These are phyloP conservation scores for Melieria picta DNA, from an alignment of 2,888 invertebrate species.

Conservation along the genomic window DNA sequence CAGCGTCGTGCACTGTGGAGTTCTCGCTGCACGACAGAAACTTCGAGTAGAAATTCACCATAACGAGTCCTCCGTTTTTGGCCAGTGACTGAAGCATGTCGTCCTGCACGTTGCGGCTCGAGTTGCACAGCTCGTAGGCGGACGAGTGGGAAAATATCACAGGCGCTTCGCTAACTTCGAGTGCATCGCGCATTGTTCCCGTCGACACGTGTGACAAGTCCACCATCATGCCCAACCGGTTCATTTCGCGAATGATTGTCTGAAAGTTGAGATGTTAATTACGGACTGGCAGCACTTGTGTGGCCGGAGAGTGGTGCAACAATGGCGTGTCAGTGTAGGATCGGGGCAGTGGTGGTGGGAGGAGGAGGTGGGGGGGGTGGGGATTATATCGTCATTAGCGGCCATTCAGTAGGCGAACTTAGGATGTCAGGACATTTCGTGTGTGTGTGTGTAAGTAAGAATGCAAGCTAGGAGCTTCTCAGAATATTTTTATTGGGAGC, in stretches of 20 bases:
- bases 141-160: slow-evolving; percentile 89
- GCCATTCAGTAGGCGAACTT: too few relatives aligned
- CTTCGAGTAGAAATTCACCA: slow-evolving; percentile 87
- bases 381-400: too few relatives aligned
- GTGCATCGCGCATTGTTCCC: slow-evolving; percentile 82
- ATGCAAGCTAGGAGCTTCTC: too few relatives aligned
- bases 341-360: too few relatives aligned
- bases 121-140: slow-evolving; percentile 82
- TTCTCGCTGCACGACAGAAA: slow-evolving; percentile 80
- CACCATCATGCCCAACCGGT: slow-evolving; percentile 87
- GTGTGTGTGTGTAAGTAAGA: too few relatives aligned
- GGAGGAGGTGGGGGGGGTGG: too few relatives aligned
- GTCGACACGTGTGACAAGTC: slow-evolving; percentile 85
- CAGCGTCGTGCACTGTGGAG: slow-evolving; percentile 81
- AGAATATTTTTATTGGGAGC: too few relatives aligned
- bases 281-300: background rate
- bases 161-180: slow-evolving; percentile 81
- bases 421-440: too few relatives aligned
- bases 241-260: slow-evolving; percentile 88
- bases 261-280: slow-evolving; percentile 60
- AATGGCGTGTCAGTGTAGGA: too few relatives aligned
- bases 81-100: slow-evolving; percentile 77
- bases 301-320: too few relatives aligned
- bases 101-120: slow-evolving; percentile 84
- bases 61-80: slow-evolving; percentile 83